Conservation (phyloP, 2,113 vertebrate species). For the Scophthalmus maximus region DNA sequence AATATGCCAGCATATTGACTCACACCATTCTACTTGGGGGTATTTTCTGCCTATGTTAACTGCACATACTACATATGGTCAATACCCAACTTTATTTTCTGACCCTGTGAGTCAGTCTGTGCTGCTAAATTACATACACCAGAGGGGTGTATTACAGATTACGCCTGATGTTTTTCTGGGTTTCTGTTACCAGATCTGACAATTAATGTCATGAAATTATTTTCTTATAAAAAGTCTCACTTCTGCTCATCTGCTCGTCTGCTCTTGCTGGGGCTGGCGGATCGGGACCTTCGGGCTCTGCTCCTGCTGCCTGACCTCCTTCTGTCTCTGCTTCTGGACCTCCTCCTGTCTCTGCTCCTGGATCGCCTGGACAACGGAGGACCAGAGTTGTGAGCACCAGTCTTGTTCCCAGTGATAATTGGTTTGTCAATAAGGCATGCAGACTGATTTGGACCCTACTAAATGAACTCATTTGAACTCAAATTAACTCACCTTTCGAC, state of each 20-base stretch:
- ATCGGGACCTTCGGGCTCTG: slow-evolving; percentile 88
- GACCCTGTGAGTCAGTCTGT: too few relatives aligned
- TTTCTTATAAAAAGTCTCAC: slow-evolving; percentile 66
- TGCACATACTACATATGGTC: too few relatives aligned
- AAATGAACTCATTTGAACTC: too few relatives aligned
- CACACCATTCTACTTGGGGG: too few relatives aligned
- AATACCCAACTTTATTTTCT: too few relatives aligned
- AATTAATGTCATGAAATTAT: background rate
- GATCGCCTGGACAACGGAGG: slow-evolving; percentile 86
- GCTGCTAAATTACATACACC: background rate
- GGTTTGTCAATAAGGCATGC: background rate
- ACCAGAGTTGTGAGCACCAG: background rate
- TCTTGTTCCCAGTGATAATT: background rate
- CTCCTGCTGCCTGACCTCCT: slow-evolving; percentile 89
- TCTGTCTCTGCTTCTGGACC: slow-evolving; percentile 91
- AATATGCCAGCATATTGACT: too few relatives aligned
- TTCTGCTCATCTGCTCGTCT: slow-evolving; percentile 91
- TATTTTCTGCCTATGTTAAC: background rate
- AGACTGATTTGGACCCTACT: too few relatives aligned
- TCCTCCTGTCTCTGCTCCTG: slow-evolving; percentile 87
- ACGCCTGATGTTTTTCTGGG: background rate
- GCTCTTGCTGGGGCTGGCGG: slow-evolving; percentile 88
- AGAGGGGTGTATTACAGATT: background rate
- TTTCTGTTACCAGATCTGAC: too few relatives aligned
- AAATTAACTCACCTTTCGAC: too few relatives aligned